Evolutionary conservation across 2,113 vertebrate genomes (phyloP).

Genomic region (Otolemur garnettii): DNA sequence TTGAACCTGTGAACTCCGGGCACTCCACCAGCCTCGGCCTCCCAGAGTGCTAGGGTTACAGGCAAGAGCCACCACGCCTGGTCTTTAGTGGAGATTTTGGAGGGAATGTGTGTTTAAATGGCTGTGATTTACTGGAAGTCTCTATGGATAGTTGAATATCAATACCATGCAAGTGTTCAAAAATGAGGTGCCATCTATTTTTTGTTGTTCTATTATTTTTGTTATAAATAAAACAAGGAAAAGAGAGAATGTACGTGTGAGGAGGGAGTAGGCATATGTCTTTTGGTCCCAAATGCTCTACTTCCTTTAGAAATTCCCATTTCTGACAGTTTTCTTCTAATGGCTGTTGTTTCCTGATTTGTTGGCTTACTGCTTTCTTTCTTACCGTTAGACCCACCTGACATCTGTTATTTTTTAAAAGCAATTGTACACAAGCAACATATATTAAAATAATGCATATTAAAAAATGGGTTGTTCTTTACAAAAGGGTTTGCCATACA

Average conservation of each 20-base stretch:
- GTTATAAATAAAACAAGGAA: background rate
- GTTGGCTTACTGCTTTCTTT: background rate
- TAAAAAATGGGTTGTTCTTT: background rate
- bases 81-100: conserved; percentile 2
- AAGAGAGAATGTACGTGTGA: background rate
- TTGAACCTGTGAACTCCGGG: no score
- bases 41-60: no score
- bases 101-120: background rate
- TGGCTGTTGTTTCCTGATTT: background rate
- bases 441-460: background rate
- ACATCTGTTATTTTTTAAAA: conserved; percentile 22
- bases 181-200: background rate
- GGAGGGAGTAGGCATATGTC: background rate
- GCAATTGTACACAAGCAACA: background rate
- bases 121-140: background rate
- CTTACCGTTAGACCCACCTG: background rate
- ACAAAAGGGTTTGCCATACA: background rate
- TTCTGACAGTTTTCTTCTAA: background rate
- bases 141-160: conserved; percentile 17
- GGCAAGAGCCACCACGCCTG: no score
- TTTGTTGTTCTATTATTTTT: background rate
- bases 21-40: no score
- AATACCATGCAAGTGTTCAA: background rate
- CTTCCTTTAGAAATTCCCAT: background rate
- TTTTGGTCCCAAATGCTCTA: background rate